Conservation (phyloP, 2,113 vertebrate genomes). For the Notiomystis cincta region DNA sequence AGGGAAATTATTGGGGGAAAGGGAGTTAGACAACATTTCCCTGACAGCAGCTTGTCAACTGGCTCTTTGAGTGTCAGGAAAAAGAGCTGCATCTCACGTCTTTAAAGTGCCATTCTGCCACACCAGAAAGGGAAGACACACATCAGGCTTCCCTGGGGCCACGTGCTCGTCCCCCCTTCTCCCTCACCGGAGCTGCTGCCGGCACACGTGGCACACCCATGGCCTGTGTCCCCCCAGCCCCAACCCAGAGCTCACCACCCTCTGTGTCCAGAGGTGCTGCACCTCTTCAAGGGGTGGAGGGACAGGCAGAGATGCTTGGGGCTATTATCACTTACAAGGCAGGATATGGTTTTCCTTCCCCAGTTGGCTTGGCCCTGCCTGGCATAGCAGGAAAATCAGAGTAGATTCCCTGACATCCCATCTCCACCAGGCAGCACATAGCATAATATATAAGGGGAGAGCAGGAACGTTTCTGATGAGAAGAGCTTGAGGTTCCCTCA, state of each 20-base stretch:
- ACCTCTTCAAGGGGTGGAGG: background rate
- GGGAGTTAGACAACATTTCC: slow-evolving; percentile 40
- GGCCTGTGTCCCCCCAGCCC: background rate
- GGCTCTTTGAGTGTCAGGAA: slow-evolving; percentile 35
- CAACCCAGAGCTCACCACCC: background rate
- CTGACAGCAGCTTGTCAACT: slow-evolving; percentile 62
- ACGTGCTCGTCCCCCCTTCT: background rate
- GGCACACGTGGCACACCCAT: fast-evolving
- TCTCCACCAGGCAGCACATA: background rate
- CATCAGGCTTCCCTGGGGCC: background rate
- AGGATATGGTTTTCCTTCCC: background rate
- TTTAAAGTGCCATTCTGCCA: slow-evolving; percentile 22
- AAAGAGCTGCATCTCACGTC: background rate
- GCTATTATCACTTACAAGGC: fast-evolving
- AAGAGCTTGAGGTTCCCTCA: background rate
- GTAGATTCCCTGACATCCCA: background rate
- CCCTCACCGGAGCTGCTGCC: background rate
- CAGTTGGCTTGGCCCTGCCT: background rate
- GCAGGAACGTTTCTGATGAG: background rate
- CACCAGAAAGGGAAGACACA: background rate
- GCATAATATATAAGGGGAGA: background rate
- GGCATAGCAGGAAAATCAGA: background rate
- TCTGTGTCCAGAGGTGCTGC: background rate
- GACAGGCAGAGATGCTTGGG: background rate
- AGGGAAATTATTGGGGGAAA: slow-evolving; percentile 54